phyloP scores from a whole-genome alignment of 1,140 invertebrate species.

The Drosophila fuyamai region DNA sequence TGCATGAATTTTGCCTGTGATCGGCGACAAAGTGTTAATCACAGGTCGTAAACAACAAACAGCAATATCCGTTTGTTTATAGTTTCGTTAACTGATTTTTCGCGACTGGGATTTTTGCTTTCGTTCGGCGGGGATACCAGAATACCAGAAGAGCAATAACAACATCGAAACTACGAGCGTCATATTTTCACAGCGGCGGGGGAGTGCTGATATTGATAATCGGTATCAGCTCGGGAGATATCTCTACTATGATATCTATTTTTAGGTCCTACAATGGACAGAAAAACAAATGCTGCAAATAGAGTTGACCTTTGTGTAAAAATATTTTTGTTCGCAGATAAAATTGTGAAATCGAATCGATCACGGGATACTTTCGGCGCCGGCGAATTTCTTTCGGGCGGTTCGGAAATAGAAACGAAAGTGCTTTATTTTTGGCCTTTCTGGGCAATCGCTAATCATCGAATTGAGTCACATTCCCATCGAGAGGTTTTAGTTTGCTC shows the following conservation, averaged over 20 bases:
- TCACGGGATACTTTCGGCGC: constrained; percentile 32
- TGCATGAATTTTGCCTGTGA: constrained; percentile 47
- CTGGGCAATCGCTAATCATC: constrained; percentile 23
- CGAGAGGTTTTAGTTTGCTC: constrained; percentile 7
- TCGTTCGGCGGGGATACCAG: constrained; percentile 27
- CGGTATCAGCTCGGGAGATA: constrained; percentile 15
- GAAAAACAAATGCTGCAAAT: constrained; percentile 46
- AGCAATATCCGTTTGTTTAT: constrained; percentile 63
- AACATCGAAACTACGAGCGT: constrained; percentile 17
- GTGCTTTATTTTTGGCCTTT: constrained; percentile 31
- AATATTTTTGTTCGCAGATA: constrained; percentile 42
- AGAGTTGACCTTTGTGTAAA: constrained; percentile 56
- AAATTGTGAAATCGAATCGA: constrained; percentile 58
- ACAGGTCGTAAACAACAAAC: constrained; percentile 67
- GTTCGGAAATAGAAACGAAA: constrained; percentile 25
- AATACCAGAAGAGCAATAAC: constrained; percentile 15
- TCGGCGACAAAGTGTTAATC: constrained; percentile 61
- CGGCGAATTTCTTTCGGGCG: not conserved
- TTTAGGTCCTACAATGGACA: constrained; percentile 16
- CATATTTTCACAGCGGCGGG: constrained; percentile 15
- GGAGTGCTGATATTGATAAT: constrained; percentile 16
- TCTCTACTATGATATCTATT: constrained; percentile 39
- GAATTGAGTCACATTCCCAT: constrained; percentile 22
- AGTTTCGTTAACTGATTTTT: constrained; percentile 59
- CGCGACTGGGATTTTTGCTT: constrained; percentile 19